These are phyloP conservation scores for Noctuana brunneofusca DNA, from an alignment of 2,888 invertebrate species.

Conservation along the genomic window DNA sequence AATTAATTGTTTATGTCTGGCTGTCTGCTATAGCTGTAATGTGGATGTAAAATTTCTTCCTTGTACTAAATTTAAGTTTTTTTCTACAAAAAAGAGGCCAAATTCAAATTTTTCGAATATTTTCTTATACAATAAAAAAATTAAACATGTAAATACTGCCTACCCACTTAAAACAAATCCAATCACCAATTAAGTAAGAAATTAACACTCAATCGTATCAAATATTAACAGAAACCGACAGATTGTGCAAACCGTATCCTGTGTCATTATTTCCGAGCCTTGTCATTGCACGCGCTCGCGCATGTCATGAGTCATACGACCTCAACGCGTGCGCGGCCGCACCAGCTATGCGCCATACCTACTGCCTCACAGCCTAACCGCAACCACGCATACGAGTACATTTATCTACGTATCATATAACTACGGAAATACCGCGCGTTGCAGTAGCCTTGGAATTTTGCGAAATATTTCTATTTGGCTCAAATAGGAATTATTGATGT, in stretches of 20 bases:
- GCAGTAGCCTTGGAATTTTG: slow-evolving; percentile 17
- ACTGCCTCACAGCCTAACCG: slow-evolving; percentile 16
- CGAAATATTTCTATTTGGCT: slow-evolving; percentile 1
- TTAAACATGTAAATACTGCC: too few species aligned
- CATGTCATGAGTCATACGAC: slow-evolving; percentile 36
- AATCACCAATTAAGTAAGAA: too few species aligned
- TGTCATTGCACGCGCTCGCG: slow-evolving; percentile 22
- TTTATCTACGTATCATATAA: slow-evolving; percentile 15
- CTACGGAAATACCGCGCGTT: slow-evolving; percentile 29
- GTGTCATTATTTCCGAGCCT: slow-evolving; percentile 14
- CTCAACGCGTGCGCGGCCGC: slow-evolving; percentile 38
- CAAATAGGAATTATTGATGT: slow-evolving; percentile 1
- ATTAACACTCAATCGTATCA: background rate
- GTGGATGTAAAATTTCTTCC: too few species aligned
- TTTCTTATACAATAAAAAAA: too few species aligned
- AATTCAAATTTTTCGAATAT: too few species aligned
- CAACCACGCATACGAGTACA: slow-evolving; percentile 20
- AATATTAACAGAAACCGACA: slow-evolving; percentile 5
- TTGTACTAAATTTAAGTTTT: too few species aligned
- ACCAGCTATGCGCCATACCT: slow-evolving; percentile 27
- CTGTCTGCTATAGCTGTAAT: too few species aligned
- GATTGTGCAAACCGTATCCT: slow-evolving; percentile 22
- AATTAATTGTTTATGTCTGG: too few species aligned
- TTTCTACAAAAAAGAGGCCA: too few species aligned
- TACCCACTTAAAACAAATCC: too few species aligned